Conservation (phyloP, 2,797 vertebrate species). For the Allobates femoralis region DNA sequence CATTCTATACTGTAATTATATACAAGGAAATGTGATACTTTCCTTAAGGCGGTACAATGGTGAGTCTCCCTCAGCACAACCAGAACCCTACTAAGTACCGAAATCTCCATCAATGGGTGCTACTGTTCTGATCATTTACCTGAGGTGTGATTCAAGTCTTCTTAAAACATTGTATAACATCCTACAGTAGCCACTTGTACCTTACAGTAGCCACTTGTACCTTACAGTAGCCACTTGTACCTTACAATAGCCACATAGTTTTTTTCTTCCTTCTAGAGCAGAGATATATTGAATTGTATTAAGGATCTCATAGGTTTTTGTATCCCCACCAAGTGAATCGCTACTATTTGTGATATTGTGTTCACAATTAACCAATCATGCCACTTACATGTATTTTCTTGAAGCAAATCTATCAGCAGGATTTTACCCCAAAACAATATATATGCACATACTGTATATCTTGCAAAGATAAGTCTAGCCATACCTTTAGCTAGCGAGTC, state of each 20-base stretch:
- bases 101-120: neutral
- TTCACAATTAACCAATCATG: neutral
- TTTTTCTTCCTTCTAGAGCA: neutral
- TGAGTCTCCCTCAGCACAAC: neutral
- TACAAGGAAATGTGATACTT: neutral
- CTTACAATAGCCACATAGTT: neutral
- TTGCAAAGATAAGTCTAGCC: too few relatives aligned
- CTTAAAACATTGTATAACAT: neutral
- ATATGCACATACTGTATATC: too few relatives aligned
- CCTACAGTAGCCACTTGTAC: neutral
- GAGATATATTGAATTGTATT: neutral
- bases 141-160: neutral
- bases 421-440: too few relatives aligned
- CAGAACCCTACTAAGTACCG: neutral
- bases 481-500: too few relatives aligned
- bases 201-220: neutral
- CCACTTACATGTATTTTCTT: neutral
- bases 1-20: neutral
- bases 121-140: neutral
- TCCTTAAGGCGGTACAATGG: neutral
- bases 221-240: neutral
- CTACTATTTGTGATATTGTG: neutral
- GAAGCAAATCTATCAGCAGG: neutral
- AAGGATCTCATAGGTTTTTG: neutral
- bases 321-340: neutral